Conservation (phyloP, 2,888 invertebrate species). For the Ptychoptera contaminata region DNA sequence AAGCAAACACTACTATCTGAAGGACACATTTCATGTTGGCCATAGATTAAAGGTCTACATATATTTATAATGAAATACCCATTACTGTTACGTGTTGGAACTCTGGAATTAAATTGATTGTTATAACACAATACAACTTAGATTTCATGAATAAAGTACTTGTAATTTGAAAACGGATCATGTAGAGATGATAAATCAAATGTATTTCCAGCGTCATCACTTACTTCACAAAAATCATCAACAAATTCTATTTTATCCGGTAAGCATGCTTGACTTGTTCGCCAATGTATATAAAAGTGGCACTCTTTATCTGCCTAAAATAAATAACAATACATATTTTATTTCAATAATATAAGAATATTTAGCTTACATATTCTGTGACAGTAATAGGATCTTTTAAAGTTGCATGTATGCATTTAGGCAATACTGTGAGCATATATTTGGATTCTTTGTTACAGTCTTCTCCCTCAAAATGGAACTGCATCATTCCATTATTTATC, state of each 20-base stretch:
- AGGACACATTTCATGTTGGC: conserved; percentile 26
- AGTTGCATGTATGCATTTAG: conserved; percentile 26
- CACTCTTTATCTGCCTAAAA: conserved; percentile 20
- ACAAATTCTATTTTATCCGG: conserved; percentile 20
- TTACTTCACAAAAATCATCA: conserved; percentile 21
- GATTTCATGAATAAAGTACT: too few relatives aligned
- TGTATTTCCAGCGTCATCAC: conserved; percentile 18
- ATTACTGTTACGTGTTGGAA: conserved; percentile 19
- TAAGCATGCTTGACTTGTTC: conserved; percentile 25
- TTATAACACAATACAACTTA: background rate
- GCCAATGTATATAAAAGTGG: conserved; percentile 22
- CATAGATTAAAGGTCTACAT: conserved; percentile 28
- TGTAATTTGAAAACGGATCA: too few relatives aligned
- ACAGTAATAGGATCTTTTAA: conserved; percentile 19
- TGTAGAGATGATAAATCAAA: conserved; percentile 20
- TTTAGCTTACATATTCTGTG: conserved; percentile 20
- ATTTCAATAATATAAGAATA: background rate
- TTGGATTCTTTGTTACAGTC: conserved; percentile 19
- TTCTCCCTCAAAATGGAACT: conserved; percentile 22
- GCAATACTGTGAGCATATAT: conserved; percentile 19
- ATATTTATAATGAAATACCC: conserved; percentile 24
- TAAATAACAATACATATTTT: conserved; percentile 1
- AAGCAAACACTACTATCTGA: conserved; percentile 25
- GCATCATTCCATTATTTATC: conserved; percentile 24
- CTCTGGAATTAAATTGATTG: conserved; percentile 12